Percentiles rank a stretch among this genome's conserved stretches.
These are phyloP conservation scores for Lasioglossum zephyrum DNA, from an alignment of 2,888 invertebrate genomes.

Conservation along the genomic window DNA sequence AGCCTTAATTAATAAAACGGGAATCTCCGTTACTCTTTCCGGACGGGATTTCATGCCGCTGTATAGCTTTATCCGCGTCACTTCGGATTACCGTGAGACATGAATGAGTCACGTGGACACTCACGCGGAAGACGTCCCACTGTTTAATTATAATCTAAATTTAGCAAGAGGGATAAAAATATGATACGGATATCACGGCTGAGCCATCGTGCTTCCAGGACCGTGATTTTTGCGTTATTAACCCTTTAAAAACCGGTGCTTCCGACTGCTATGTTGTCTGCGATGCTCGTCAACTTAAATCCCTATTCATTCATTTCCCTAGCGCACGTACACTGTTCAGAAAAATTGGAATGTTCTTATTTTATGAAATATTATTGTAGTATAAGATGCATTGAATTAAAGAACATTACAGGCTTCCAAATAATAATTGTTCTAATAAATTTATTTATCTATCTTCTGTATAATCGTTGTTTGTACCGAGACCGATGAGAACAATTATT, in stretches of 20 bases:
- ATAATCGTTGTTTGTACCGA: too few relatives aligned
- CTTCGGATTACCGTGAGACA: conserved; percentile 38
- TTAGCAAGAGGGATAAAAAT: conserved; percentile 30
- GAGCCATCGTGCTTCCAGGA: not conserved
- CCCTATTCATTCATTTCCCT: not conserved
- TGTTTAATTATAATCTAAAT: conserved; percentile 26
- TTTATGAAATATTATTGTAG: too few relatives aligned
- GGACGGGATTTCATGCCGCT: conserved; percentile 16
- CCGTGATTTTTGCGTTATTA: not conserved
- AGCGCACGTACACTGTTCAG: not conserved
- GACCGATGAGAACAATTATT: too few relatives aligned
- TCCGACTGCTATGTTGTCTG: too few relatives aligned
- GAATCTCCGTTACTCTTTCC: conserved; percentile 22
- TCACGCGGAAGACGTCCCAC: conserved; percentile 11
- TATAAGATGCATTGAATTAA: too few relatives aligned
- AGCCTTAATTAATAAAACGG: conserved; percentile 22
- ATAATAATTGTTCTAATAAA: not conserved
- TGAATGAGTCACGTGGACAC: conserved; percentile 40
- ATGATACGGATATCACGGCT: conserved; percentile 8
- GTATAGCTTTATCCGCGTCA: conserved; percentile 27
- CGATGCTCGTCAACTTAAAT: too few relatives aligned
- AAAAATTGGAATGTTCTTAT: too few relatives aligned
- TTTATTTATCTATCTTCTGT: too few relatives aligned
- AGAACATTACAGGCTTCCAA: not conserved
- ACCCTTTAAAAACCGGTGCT: too few relatives aligned